Evolutionary conservation across 2,888 invertebrate species (phyloP), one percentile per base, ranked within the genome.

Genomic region (Heliconius hortense): DNA sequence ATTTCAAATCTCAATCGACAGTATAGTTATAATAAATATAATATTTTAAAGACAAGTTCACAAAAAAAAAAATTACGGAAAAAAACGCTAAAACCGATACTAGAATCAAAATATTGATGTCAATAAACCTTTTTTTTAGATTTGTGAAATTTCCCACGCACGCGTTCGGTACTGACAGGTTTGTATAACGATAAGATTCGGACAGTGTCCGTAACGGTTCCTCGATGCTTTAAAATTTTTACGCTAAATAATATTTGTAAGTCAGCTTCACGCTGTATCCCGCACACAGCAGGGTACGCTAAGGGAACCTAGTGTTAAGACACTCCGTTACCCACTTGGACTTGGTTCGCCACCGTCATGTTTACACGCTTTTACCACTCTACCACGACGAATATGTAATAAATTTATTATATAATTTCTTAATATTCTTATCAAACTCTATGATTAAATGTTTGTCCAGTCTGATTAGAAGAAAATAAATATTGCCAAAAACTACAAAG

Each of bases 111-210:
- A 75, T 72, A 70, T 73, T 60, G 74, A 71, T 75, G 79, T 81
- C 80, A 82, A 82, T 76, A 83, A 80, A 82, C 78, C 77, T 71
- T 73, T 48, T 76, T 80, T 81, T 82, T 79, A 79, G 78, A 74
- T 80, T 80, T 80, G 82, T 82, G 80, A 74, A 81, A 76, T 75
- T 82, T 82, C 82, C 81, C 83, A 83, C 83, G 82, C 82, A 78
- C 79, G 78, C 80, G 78, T 70, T 71, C 76, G 53, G 26, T 56
- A 56, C 75, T 77, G 79, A 78, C 79, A 78, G 73, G 79, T 78
- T 77, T 80, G 76, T 79, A 79, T 78, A 78, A 73, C 75, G 77
- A 77, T 80, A 77, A 78, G 77, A 78, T 72, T 75, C 72, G 72
- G 72, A 60, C 75, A 59, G 28, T 53, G 56, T 56, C 72, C 68